A percentile compares a stretch with the other conserved stretches of the same genome.
phyloP scores from a whole-genome alignment of 2,797 vertebrate genomes.

The Acanthopagrus latus region DNA sequence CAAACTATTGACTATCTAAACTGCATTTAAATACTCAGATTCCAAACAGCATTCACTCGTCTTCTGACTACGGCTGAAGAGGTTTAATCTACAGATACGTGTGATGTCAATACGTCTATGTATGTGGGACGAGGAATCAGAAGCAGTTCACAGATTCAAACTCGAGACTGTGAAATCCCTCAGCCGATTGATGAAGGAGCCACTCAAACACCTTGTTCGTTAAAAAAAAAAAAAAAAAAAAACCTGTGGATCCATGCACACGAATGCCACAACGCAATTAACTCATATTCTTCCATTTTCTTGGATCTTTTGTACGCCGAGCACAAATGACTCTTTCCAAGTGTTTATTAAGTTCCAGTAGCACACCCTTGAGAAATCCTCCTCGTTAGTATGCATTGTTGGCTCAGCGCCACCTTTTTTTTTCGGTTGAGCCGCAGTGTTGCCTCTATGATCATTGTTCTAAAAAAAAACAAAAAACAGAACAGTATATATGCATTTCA shows the following conservation, averaged over 20 bases:
- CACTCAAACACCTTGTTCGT: constrained; percentile 35
- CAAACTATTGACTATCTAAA: no score
- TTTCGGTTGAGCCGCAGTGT: constrained; percentile 40
- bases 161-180: constrained; percentile 19
- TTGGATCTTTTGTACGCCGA: constrained; percentile 46
- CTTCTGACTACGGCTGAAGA: constrained; percentile 28
- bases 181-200: constrained; percentile 35
- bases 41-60: constrained; percentile 39
- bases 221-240: constrained; percentile 4
- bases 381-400: constrained; percentile 71
- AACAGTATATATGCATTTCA: constrained; percentile 31
- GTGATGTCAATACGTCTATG: constrained; percentile 44
- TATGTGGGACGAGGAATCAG: constrained; percentile 52
- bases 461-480: background rate
- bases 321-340: constrained; percentile 50
- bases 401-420: constrained; percentile 52
- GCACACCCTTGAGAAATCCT: constrained; percentile 53
- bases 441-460: constrained; percentile 54
- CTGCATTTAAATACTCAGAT: background rate
- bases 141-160: constrained; percentile 54
- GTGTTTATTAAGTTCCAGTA: constrained; percentile 60
- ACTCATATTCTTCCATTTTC: constrained; percentile 68
- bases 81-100: constrained; percentile 36
- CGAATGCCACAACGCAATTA: constrained; percentile 69
- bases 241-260: constrained; percentile 53